These are phyloP conservation scores for Seira musarum DNA, from an alignment of 2,888 invertebrate genomes.

Conservation along the genomic window DNA sequence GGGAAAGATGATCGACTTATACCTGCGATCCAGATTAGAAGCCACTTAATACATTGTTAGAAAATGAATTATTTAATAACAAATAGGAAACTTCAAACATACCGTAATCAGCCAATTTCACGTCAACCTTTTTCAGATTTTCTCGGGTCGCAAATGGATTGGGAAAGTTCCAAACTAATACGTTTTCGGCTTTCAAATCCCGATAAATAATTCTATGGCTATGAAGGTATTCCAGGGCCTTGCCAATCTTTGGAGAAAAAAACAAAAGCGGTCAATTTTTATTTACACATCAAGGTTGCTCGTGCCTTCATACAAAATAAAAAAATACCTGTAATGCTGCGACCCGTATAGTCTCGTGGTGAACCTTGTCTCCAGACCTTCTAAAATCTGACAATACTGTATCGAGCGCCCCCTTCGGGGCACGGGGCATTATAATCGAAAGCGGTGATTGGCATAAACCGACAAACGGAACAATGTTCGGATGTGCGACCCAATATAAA, in stretches of 20 bases:
- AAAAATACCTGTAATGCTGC: conserved; percentile 83
- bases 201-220: conserved; percentile 93
- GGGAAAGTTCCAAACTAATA: conserved; percentile 98
- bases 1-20: conserved; percentile 91
- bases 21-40: conserved; percentile 73
- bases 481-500: conserved; percentile 86
- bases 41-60: conserved; percentile 30
- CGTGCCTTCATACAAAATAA: conserved; percentile 7
- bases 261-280: conserved; percentile 9
- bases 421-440: conserved; percentile 89
- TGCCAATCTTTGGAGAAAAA: conserved; percentile 79
- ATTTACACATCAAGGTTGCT: not conserved
- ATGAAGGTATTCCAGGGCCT: conserved; percentile 96
- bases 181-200: conserved; percentile 96
- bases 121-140: conserved; percentile 77
- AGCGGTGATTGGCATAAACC: conserved; percentile 93
- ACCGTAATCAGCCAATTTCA: conserved; percentile 98
- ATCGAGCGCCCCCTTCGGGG: conserved; percentile 94
- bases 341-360: conserved; percentile 86
- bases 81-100: conserved; percentile 2
- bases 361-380: conserved; percentile 86
- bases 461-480: conserved; percentile 92
- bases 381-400: conserved; percentile 87
- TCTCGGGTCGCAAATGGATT: conserved; percentile 75
- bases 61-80: not conserved